A percentile compares a stretch with the other conserved stretches of the same genome.
These are phyloP conservation scores for Tetragonula carbonaria DNA, from an alignment of 2,888 invertebrate genomes.

Conservation along the genomic window DNA sequence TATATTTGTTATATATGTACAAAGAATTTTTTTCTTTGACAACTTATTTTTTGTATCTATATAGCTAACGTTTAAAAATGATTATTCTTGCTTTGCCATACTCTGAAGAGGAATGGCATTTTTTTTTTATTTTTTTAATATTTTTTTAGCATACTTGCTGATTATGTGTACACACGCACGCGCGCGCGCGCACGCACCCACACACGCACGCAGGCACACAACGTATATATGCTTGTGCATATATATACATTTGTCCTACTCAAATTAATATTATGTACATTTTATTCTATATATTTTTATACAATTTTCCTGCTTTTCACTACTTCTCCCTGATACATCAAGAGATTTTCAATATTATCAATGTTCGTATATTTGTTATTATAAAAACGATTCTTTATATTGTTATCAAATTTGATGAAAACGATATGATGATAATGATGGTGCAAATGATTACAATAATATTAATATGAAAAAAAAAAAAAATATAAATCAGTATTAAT, in stretches of 20 bases:
- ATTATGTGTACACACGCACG: constrained; percentile 38
- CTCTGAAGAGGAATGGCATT: constrained; percentile 61
- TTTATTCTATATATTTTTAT: constrained; percentile 75
- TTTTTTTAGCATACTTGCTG: constrained; percentile 54
- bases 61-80: constrained; percentile 70
- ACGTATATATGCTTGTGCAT: not conserved
- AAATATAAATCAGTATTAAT: constrained; percentile 65
- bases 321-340: constrained; percentile 60
- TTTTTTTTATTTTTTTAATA: constrained; percentile 50
- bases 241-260: constrained; percentile 66
- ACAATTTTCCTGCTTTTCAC: constrained; percentile 73
- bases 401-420: constrained; percentile 60
- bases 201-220: constrained; percentile 2
- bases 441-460: constrained; percentile 57
- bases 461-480: constrained; percentile 63
- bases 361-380: constrained; percentile 64
- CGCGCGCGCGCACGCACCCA: not conserved
- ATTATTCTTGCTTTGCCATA: constrained; percentile 65
- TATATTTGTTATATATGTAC: constrained; percentile 68
- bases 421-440: constrained; percentile 59
- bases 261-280: constrained; percentile 76
- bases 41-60: constrained; percentile 60
- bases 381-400: constrained; percentile 61
- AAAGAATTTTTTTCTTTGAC: constrained; percentile 66
- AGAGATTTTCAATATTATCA: constrained; percentile 56